phyloP scores from a whole-genome alignment of 2,797 vertebrate species.

The Iguana delicatissima region DNA sequence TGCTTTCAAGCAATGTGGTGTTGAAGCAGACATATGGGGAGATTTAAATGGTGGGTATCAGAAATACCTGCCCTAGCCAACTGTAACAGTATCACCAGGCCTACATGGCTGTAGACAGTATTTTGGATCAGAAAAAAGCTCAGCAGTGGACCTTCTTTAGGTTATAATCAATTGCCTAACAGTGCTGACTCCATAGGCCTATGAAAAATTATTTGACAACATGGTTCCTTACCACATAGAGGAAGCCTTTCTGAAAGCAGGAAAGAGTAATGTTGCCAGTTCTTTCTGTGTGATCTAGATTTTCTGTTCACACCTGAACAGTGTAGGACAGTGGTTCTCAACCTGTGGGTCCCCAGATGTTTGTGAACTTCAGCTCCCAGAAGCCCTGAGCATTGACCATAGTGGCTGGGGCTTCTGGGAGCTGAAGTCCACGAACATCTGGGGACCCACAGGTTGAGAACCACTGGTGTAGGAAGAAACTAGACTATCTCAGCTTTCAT shows the following conservation, averaged over 20 bases:
- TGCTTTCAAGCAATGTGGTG: not conserved
- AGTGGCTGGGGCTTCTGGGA: no score
- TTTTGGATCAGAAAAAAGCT: not conserved
- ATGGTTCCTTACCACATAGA: not conserved
- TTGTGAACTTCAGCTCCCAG: no score
- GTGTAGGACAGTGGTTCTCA: no score
- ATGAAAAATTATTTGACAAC: not conserved
- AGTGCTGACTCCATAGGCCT: not conserved
- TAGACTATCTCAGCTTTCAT: not conserved
- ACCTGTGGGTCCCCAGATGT: no score
- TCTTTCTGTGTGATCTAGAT: not conserved
- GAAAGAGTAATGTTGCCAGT: not conserved
- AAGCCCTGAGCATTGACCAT: no score
- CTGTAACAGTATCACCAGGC: not conserved
- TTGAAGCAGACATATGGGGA: not conserved
- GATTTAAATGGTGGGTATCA: not conserved
- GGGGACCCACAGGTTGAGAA: no score
- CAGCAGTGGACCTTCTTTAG: not conserved
- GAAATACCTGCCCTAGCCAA: not conserved
- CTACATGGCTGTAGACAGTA: not conserved
- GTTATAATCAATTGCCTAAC: not conserved
- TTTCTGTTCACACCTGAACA: not conserved
- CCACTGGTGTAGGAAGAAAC: not conserved
- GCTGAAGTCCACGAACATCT: no score
- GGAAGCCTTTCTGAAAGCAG: not conserved